These are phyloP conservation scores for Clarias gariepinus DNA, from an alignment of 2,113 vertebrate genomes.

Conservation along the genomic window DNA sequence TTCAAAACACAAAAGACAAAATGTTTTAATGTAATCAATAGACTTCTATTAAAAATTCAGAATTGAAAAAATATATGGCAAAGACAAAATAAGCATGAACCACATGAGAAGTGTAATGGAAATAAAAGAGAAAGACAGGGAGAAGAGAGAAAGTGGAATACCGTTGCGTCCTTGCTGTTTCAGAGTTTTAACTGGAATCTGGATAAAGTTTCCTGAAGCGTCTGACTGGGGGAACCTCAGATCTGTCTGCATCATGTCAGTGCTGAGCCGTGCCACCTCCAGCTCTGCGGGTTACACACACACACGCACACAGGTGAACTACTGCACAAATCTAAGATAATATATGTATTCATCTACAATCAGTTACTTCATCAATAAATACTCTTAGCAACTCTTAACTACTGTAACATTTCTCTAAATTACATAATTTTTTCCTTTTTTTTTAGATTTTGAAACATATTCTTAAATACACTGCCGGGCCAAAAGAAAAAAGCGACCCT, in stretches of 20 bases:
- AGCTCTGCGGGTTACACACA: constrained; percentile 72
- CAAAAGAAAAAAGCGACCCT: no score
- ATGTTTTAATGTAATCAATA: not conserved
- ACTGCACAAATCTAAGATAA: not conserved
- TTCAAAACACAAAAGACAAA: not conserved
- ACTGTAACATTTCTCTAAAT: not conserved
- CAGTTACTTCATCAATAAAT: not conserved
- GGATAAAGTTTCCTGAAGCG: constrained; percentile 87
- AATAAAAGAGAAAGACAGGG: not conserved
- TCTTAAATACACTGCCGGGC: no score
- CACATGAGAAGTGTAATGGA: not conserved
- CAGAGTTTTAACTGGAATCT: constrained; percentile 93
- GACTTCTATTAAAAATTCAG: not conserved
- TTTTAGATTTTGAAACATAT: no score
- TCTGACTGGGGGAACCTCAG: constrained; percentile 91
- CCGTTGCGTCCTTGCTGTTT: constrained; percentile 96
- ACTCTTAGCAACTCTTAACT: not conserved
- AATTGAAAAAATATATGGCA: not conserved
- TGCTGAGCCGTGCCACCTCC: constrained; percentile 94
- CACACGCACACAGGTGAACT: not conserved
- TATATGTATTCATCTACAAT: not conserved
- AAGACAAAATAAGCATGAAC: not conserved
- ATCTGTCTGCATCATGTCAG: constrained; percentile 91
- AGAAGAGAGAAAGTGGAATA: constrained; percentile 59
- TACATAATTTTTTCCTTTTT: not conserved